Conservation (phyloP, 2,888 invertebrate species). For the Tethea ocularis region DNA sequence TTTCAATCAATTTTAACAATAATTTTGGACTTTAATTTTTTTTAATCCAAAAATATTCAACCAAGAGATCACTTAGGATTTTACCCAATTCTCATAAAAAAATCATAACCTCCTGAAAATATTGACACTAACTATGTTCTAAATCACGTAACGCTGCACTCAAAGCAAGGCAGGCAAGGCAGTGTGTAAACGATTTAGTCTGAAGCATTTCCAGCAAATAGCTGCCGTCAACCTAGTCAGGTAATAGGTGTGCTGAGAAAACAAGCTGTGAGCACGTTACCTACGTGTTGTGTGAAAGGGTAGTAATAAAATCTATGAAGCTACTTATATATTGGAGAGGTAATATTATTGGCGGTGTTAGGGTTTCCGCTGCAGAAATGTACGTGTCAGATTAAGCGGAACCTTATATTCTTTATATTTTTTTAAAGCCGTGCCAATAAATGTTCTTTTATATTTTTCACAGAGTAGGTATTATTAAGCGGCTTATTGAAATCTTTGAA, state of each 20-base stretch:
- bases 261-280: slow-evolving; percentile 27
- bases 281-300: slow-evolving; percentile 7
- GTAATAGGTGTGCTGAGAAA: slow-evolving; percentile 46
- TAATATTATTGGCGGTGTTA: slow-evolving; percentile 19
- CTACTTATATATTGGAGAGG: slow-evolving; percentile 19
- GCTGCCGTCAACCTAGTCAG: slow-evolving; percentile 27
- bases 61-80: background rate
- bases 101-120: slow-evolving; percentile 24
- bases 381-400: background rate
- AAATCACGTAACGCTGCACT: slow-evolving; percentile 37
- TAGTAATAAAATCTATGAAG: slow-evolving; percentile 25
- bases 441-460: too few relatives aligned
- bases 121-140: slow-evolving; percentile 21
- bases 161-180: slow-evolving; percentile 21
- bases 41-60: too few relatives aligned
- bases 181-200: slow-evolving; percentile 40
- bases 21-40: too few relatives aligned
- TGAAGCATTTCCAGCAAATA: slow-evolving; percentile 37
- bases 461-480: slow-evolving; percentile 14
- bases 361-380: background rate
- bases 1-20: too few relatives aligned
- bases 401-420: background rate
- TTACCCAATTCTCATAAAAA: background rate
- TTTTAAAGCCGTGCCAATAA: too few relatives aligned
- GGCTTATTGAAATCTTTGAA: too few relatives aligned